Percentiles rank a stretch among this genome's conserved stretches.
phyloP scores from a whole-genome alignment of 1,140 invertebrate genomes.

The Sinonovacula constricta region DNA sequence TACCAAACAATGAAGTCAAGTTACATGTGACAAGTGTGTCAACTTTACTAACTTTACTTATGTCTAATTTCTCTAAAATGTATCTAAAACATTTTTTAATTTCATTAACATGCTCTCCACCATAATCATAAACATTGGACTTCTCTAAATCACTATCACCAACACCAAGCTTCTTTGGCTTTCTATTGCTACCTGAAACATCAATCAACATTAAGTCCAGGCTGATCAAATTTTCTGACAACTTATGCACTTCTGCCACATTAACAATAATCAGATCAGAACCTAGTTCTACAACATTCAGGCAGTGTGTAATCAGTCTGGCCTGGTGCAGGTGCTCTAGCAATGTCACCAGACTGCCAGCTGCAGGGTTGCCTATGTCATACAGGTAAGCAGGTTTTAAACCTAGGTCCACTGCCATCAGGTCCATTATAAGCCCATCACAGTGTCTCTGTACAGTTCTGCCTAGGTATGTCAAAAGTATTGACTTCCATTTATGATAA shows the following conservation, averaged over 20 bases:
- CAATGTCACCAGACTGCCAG: neutral
- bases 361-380: conserved; percentile 5
- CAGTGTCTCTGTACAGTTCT: neutral
- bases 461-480: conserved; percentile 16
- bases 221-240: neutral
- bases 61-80: conserved; percentile 3
- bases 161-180: neutral
- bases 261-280: conserved; percentile 31
- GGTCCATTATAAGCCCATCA: neutral
- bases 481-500: conserved; percentile 4
- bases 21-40: neutral
- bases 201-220: conserved; percentile 5
- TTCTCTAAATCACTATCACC: neutral
- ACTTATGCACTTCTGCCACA: conserved; percentile 3
- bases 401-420: conserved; percentile 18
- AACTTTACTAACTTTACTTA: neutral
- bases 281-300: conserved; percentile 26
- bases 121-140: neutral
- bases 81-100: neutral
- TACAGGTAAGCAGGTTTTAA: conserved; percentile 43
- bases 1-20: conserved; percentile 28
- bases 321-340: conserved; percentile 6
- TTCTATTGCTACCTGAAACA: conserved; percentile 6
- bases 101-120: no score
- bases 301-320: conserved; percentile 2